A percentile compares a stretch with the other conserved stretches of the same genome.
Evolutionary conservation across 2,888 invertebrate genomes (phyloP).

Genomic region (Caradrina clavipalpis): DNA sequence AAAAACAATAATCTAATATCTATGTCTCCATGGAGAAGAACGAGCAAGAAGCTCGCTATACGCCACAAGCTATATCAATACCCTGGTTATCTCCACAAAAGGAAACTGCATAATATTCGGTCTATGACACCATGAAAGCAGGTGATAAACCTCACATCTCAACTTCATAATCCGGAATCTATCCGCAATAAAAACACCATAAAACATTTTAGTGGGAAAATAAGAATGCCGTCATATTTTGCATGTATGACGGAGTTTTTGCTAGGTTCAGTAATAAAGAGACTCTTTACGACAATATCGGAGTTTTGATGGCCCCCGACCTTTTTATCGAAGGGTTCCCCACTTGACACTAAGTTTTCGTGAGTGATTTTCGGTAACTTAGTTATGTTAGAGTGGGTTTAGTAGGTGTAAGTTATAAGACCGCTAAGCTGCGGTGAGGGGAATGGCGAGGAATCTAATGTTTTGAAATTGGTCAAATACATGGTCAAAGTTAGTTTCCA

Average conservation of each 20-base stretch:
- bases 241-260: slow-evolving; percentile 55
- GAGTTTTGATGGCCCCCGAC: slow-evolving; percentile 42
- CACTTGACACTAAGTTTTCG: slow-evolving; percentile 57
- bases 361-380: slow-evolving; percentile 56
- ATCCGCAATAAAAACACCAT: slow-evolving; percentile 56
- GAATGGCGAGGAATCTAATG: background rate
- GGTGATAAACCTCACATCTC: slow-evolving; percentile 36
- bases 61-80: slow-evolving; percentile 10
- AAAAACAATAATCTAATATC: too few species aligned
- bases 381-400: slow-evolving; percentile 31
- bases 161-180: slow-evolving; percentile 44
- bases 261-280: slow-evolving; percentile 56
- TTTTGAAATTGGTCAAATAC: background rate
- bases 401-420: slow-evolving; percentile 26
- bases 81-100: background rate
- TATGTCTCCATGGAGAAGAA: too few species aligned
- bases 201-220: slow-evolving; percentile 55
- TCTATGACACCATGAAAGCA: slow-evolving; percentile 24
- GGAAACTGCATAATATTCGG: slow-evolving; percentile 5
- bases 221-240: slow-evolving; percentile 60
- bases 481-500: too few species aligned
- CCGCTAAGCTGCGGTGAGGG: background rate
- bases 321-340: slow-evolving; percentile 52
- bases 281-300: slow-evolving; percentile 56
- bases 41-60: too few species aligned